Base-by-base conservation (phyloP, 1,140 invertebrate genomes). In the Leptoteleia sp. region DNA sequence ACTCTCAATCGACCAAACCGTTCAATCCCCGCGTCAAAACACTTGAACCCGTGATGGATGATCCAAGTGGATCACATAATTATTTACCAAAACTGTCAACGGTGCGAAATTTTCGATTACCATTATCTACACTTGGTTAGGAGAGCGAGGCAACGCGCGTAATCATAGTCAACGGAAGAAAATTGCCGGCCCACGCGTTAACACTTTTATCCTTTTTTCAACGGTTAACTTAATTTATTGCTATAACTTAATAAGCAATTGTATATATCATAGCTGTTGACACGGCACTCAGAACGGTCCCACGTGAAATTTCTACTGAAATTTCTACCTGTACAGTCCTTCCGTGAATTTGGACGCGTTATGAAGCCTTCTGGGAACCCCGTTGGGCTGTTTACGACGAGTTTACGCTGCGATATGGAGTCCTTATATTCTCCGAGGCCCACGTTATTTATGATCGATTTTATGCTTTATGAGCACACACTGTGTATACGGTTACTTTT, bases 381-480 rank as follows among this genome's bases (percentile, higher is more conserved):
- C n/a, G 40, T 40, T 11, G 55, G 54, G 62, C 54, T 38, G 40
- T 76, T 76, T 68, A 76, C 72, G 71, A 61, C 61, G 55, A 54
- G 64, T 64, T 76, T 70, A 57, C 64, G 40, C 64, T 64, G 64
- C 40, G 62, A 68, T 68, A 68, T 70, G 48, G 47, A 57, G 64
- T 70, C 64, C 73, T 76, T 48, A 54, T 76, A 70, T 68, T 55
- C 64, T 42, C 15, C 29, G 37, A 67, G 62, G 48, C 54, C 48
- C 42, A 27, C 31, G 64, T 76, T 76, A 68, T 76, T 76, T 76
- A 68, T 76, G 64, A 68, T 76, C 64, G 73, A 68, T 76, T 76
- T 76, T 68, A 68, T 76, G 64, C 73, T 76, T 76, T 76, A 62
- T 57, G 48, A 35, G 19, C 64, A 64, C 48, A 57, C 55, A 68